Base-by-base conservation (phyloP, 1,140 invertebrate species). In the Ditylenchus dipsaci region DNA sequence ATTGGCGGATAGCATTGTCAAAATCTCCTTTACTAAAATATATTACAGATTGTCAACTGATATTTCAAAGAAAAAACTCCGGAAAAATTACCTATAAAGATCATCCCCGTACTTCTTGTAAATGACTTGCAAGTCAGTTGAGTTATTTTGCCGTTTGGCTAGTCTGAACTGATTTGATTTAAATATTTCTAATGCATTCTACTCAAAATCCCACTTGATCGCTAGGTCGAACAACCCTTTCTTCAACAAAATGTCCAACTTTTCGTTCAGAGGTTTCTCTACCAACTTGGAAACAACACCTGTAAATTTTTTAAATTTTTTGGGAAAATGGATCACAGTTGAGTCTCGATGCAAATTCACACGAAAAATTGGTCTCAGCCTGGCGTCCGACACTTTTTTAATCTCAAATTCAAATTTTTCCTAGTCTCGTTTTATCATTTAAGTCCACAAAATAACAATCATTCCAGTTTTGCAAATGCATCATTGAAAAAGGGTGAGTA, bases 21-120 rank as follows among this genome's bases (percentile, higher is more conserved):
- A 73, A 82, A 66, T 82, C 80, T 17, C 79, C 81, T 63, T 82
- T 82, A 13, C 75, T 80, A 42, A 71, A 78, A 75, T 74, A 47
- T 26, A 15, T 33, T 17, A 13, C n/a, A 19, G 0, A 26, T 13
- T 13, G 11, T 45, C n/a, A 53, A 21, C 7, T 23, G 19, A 27
- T 13, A n/a, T 57, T 75, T 75, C 58, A 43, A 17, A 23, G 47
- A 70, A n/a, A 63, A 71, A 0, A 60, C 30, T 1, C 5, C 13
- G 26, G 29, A 13, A 67, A 69, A 42, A 69, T 58, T 61, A 80
- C 79, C 53, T 45, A 60, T 81, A 81, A 23, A 83, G 67, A 58
- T 83, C 79, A 58, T 83, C 75, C 21, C 76, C 79, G 42, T 83
- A 83, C 69, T 81, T 82, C 43, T 67, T 53, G 62, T 73, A 75